A percentile compares a stretch with the other conserved stretches of the same genome.
Conservation (phyloP, 1,140 invertebrate species). For the Stegodyphus mimosarum region DNA sequence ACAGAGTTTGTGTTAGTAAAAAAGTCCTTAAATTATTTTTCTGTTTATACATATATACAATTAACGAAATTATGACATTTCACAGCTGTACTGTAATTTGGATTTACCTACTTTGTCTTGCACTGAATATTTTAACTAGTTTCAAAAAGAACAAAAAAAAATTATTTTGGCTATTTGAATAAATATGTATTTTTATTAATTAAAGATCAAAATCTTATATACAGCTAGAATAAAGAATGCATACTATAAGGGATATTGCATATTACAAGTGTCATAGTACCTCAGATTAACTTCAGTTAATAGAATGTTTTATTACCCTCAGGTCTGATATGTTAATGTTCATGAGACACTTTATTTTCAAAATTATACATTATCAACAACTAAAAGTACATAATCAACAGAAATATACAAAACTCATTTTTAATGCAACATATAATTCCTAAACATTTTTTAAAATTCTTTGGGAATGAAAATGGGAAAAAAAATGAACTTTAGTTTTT, state of each 20-base stretch:
- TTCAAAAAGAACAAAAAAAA: no score
- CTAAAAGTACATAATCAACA: constrained; percentile 45
- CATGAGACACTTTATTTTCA: not conserved
- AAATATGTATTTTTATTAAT: no score
- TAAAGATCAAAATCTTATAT: not conserved
- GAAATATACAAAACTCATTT: constrained; percentile 35
- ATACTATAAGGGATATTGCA: not conserved
- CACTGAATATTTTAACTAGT: not conserved
- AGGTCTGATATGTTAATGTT: not conserved
- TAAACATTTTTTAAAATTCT: not conserved
- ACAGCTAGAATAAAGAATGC: not conserved
- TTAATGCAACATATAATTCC: not conserved
- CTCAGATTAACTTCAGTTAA: not conserved
- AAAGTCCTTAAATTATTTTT: no score
- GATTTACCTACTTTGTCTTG: not conserved
- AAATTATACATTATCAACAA: constrained; percentile 44
- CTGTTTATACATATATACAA: no score
- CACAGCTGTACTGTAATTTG: no score
- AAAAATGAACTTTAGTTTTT: not conserved
- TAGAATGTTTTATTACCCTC: not conserved
- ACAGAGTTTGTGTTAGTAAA: no score
- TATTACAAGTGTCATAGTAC: not conserved
- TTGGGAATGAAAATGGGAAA: not conserved
- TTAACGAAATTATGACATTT: no score
- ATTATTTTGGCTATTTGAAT: no score